Base-by-base conservation (phyloP, 2,888 invertebrate genomes). In the Melinaea menophilus region DNA sequence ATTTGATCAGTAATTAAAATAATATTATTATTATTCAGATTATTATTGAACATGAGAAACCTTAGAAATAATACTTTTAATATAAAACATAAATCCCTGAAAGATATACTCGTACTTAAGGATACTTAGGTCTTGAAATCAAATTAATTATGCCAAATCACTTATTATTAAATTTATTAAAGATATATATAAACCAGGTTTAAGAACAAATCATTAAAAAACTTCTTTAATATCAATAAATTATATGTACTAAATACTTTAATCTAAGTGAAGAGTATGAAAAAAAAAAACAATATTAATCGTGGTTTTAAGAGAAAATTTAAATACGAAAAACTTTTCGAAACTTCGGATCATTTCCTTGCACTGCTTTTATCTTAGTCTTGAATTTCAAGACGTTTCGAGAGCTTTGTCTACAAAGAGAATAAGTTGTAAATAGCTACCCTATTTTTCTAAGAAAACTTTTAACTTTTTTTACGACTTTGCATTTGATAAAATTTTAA, bases 351-450 rank as follows among this genome's bases (percentile, higher is more conserved):
- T 68, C 67, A 68, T 68, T 68, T 68, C 48, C 67, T 63, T 65
- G 63, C 67, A 68, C 59, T 68, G 67, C 67, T 68, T 65, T 68
- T 68, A 68, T 68, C 67, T 68, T 68, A 68, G 67, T 61, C 63
- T 68, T 65, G 67, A 68, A 68, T 68, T 68, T 68, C 67, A 68
- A 68, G 67, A 63, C 61, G 65, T 68, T 67, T 67, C 67, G 56
- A 68, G 65, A 63, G 67, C 67, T 68, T 68, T 65, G 67, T 68
- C 65, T 65, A 68, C 67, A 68, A 68, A 68, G 60, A 64, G 67
- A 68, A 68, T 68, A 68, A 68, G 65, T 68, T 68, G 67, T 68
- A 68, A 68, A 68, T 68, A 68, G 67, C 51, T 61, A 59, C 57
- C 56, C 59, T 59, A 65, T 68, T 65, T 68, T 68, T 68, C 59